Evolutionary conservation across 2,888 invertebrate species (phyloP).

Genomic region (Hylaea fasciaria): DNA sequence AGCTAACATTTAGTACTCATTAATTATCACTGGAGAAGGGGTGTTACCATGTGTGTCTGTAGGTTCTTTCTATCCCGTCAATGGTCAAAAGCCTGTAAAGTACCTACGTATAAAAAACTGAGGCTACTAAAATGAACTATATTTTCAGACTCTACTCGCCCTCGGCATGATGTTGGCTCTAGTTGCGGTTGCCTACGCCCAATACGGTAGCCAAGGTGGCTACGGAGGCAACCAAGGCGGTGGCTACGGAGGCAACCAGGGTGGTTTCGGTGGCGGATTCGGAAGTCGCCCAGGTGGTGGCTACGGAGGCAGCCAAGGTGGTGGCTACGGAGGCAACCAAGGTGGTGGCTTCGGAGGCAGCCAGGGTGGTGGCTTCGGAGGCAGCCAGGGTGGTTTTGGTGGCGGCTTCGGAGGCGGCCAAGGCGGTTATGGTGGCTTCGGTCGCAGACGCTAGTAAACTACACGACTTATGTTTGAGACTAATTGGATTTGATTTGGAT

Average conservation of each 20-base stretch:
- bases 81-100: too few species aligned
- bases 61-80: too few species aligned
- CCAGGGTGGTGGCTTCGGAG: conserved; percentile 37
- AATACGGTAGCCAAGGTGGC: conserved; percentile 24
- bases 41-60: too few species aligned
- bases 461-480: not conserved
- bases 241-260: conserved; percentile 33
- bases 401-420: conserved; percentile 39
- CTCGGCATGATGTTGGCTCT: conserved; percentile 24
- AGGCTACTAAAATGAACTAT: too few species aligned
- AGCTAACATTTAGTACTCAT: too few species aligned
- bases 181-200: conserved; percentile 44
- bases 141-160: conserved; percentile 1
- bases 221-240: conserved; percentile 24
- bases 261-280: conserved; percentile 37
- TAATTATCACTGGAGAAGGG: too few species aligned
- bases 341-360: conserved; percentile 34
- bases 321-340: conserved; percentile 25
- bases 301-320: conserved; percentile 24
- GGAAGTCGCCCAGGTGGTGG: not conserved
- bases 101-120: too few species aligned
- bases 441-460: not conserved
- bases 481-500: not conserved
- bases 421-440: conserved; percentile 1
- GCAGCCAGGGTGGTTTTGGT: conserved; percentile 38